Conservation (phyloP, 2,113 vertebrate genomes). For the Lycocorax pyrrhopterus region DNA sequence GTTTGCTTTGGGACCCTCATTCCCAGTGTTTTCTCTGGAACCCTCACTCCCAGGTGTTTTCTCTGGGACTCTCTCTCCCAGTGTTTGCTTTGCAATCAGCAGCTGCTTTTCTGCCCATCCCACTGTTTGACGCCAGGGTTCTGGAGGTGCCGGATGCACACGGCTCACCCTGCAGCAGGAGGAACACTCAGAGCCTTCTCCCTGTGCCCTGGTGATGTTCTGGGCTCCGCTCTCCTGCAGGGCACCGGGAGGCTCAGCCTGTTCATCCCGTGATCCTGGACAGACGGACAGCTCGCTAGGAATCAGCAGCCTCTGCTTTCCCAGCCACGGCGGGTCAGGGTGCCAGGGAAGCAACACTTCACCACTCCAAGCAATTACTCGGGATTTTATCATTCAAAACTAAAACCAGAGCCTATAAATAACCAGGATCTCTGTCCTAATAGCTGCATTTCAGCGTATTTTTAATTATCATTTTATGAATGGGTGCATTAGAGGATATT, state of each 20-base stretch:
- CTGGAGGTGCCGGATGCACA: neutral
- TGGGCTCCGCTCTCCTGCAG: neutral
- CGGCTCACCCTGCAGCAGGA: neutral
- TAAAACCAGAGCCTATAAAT: constrained; percentile 23
- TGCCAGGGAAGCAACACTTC: neutral
- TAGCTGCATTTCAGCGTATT: constrained; percentile 46
- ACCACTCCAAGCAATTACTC: constrained; percentile 1
- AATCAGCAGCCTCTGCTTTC: constrained; percentile 22
- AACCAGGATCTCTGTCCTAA: constrained; percentile 37
- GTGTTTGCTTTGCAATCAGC: neutral
- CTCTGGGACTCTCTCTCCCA: neutral
- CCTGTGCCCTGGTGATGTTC: rapidly evolving
- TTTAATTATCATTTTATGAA: constrained; percentile 66
- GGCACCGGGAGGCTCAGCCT: neutral
- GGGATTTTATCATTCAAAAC: constrained; percentile 22
- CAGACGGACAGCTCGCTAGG: neutral
- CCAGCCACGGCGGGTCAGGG: neutral
- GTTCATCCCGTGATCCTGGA: rapidly evolving
- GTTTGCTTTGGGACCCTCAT: neutral
- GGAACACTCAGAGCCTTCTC: rapidly evolving
- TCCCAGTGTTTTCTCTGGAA: neutral
- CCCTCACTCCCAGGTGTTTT: neutral
- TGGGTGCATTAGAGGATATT: constrained; percentile 65
- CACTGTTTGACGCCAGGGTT: too few relatives aligned
- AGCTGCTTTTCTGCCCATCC: neutral